These are phyloP conservation scores for Ophraella communa DNA, from an alignment of 2,888 invertebrate genomes.

Conservation along the genomic window DNA sequence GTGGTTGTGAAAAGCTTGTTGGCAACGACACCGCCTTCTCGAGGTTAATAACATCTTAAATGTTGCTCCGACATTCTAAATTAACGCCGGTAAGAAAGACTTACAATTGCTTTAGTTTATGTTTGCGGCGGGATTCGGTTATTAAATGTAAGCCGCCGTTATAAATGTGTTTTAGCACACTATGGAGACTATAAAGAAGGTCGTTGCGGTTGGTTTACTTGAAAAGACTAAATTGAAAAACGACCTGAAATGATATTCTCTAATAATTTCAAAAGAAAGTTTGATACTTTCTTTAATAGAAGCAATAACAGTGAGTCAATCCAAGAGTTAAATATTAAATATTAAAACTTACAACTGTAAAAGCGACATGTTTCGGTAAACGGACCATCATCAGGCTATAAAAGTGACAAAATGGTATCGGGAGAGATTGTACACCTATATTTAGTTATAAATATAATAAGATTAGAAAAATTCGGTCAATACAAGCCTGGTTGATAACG, in stretches of 20 bases:
- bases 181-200: not conserved
- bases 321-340: too few species aligned
- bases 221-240: not conserved
- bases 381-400: too few species aligned
- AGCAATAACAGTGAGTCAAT: too few species aligned
- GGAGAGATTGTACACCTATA: too few species aligned
- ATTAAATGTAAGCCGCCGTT: slow-evolving; percentile 9
- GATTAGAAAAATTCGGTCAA: too few species aligned
- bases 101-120: slow-evolving; percentile 2
- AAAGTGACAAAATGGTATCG: too few species aligned
- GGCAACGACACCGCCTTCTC: not conserved
- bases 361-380: too few species aligned
- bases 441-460: too few species aligned
- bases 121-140: slow-evolving; percentile 5
- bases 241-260: not conserved
- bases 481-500: too few species aligned
- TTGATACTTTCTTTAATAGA: too few species aligned
- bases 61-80: not conserved
- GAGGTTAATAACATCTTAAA: slow-evolving; percentile 4
- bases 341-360: too few species aligned
- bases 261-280: not conserved
- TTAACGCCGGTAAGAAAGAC: slow-evolving; percentile 1
- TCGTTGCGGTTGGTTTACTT: not conserved
- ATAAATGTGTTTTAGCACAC: not conserved
- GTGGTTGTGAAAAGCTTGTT: not conserved